A percentile compares a stretch with the other conserved stretches of the same genome.
Evolutionary conservation across 1,140 invertebrate genomes (phyloP).

Genomic region (Trachymyrmex septentrionalis): DNA sequence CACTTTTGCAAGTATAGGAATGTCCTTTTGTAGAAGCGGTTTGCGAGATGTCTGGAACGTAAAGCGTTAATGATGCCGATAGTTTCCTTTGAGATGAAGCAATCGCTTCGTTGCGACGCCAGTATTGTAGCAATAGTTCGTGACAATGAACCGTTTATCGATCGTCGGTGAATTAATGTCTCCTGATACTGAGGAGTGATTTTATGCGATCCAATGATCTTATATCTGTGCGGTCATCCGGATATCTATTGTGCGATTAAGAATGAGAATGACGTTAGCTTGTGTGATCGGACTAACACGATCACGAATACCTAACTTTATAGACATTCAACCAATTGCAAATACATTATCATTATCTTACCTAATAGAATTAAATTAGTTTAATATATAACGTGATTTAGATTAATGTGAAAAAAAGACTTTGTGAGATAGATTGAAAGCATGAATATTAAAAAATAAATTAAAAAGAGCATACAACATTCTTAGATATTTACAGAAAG

Average conservation of each 20-base stretch:
- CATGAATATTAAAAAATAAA: neutral
- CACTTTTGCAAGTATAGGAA: constrained; percentile 1
- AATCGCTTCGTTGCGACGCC: constrained; percentile 32
- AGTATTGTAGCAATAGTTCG: constrained; percentile 54
- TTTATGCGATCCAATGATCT: constrained; percentile 23
- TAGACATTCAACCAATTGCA: neutral
- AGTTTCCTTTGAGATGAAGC: constrained; percentile 56
- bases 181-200: constrained; percentile 6
- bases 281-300: neutral
- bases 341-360: neutral
- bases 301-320: constrained; percentile 10
- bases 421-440: neutral
- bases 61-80: constrained; percentile 50
- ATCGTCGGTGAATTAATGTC: constrained; percentile 32
- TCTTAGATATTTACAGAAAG: neutral
- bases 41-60: constrained; percentile 12
- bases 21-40: constrained; percentile 19
- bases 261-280: constrained; percentile 16
- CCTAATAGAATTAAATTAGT: neutral
- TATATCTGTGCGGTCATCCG: neutral
- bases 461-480: neutral
- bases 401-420: neutral
- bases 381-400: neutral
- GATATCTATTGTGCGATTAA: constrained; percentile 20
- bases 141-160: constrained; percentile 34